Percentiles rank a stretch among this genome's conserved stretches.
Conservation (phyloP, 2,888 invertebrate genomes). For the Acronicta aceris region DNA sequence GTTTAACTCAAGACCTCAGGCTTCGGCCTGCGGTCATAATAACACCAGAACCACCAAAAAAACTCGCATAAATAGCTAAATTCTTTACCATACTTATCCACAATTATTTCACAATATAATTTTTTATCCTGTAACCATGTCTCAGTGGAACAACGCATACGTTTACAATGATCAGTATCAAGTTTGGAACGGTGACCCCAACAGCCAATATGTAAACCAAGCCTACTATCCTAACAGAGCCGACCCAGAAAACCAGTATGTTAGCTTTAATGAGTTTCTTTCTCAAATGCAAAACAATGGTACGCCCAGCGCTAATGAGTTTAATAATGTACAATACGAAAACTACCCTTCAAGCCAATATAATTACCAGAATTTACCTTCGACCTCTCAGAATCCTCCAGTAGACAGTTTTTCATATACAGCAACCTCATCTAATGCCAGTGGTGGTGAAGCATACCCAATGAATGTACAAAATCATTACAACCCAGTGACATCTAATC, state of each 20-base stretch:
- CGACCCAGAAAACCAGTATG: slow-evolving; percentile 78
- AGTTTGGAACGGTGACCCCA: slow-evolving; percentile 77
- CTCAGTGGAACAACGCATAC: slow-evolving; percentile 85
- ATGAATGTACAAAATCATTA: slow-evolving; percentile 66
- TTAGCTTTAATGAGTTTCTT: slow-evolving; percentile 83
- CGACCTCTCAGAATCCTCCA: slow-evolving; percentile 71
- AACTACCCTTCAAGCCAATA: slow-evolving; percentile 74
- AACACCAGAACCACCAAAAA: slow-evolving; percentile 54
- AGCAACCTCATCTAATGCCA: slow-evolving; percentile 64
- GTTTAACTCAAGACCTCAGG: slow-evolving; percentile 72
- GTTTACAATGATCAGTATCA: slow-evolving; percentile 81
- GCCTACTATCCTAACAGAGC: slow-evolving; percentile 75
- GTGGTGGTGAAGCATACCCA: slow-evolving; percentile 66
- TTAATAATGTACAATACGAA: slow-evolving; percentile 74
- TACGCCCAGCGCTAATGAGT: slow-evolving; percentile 63
- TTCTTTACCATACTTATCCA: slow-evolving; percentile 43
- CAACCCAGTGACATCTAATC: slow-evolving; percentile 59
- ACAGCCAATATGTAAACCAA: slow-evolving; percentile 75
- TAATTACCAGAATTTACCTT: slow-evolving; percentile 75
- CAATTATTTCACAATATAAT: slow-evolving; percentile 68
- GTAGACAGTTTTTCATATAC: slow-evolving; percentile 68
- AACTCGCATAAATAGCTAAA: slow-evolving; percentile 54
- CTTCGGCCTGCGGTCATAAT: slow-evolving; percentile 83
- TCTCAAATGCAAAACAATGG: slow-evolving; percentile 78
- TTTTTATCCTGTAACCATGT: slow-evolving; percentile 69